phyloP scores from a whole-genome alignment of 2,888 invertebrate species.

The Caenorhabditis afra region DNA sequence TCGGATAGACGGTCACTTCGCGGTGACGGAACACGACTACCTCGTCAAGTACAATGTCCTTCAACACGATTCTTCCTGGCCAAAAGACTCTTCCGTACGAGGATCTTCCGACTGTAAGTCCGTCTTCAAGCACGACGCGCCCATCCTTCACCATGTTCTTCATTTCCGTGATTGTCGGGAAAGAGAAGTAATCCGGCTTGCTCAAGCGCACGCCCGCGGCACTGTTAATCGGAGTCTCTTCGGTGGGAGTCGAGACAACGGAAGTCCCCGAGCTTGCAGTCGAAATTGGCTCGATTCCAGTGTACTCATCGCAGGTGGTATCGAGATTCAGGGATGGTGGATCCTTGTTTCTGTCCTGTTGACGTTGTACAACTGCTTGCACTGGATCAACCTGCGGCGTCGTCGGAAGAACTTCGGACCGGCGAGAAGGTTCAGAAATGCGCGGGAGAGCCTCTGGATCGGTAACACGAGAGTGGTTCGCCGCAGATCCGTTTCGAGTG shows the following conservation, averaged over 20 bases:
- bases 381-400: slow-evolving; percentile 48
- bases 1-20: slow-evolving; percentile 94
- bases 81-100: slow-evolving; percentile 83
- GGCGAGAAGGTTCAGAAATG: slow-evolving; percentile 16
- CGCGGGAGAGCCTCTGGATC: slow-evolving; percentile 71
- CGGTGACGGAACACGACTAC: slow-evolving; percentile 86
- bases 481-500: slow-evolving; percentile 26
- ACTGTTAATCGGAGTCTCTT: slow-evolving; percentile 69
- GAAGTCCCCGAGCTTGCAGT: slow-evolving; percentile 33
- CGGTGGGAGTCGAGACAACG: slow-evolving; percentile 34
- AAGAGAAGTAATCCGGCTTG: slow-evolving; percentile 91
- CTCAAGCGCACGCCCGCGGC: slow-evolving; percentile 88
- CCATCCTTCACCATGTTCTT: slow-evolving; percentile 77
- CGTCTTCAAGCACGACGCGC: slow-evolving; percentile 75
- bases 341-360: slow-evolving; percentile 48
- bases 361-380: slow-evolving; percentile 40
- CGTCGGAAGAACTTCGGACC: slow-evolving; percentile 10
- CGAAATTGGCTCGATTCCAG: slow-evolving; percentile 37
- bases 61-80: slow-evolving; percentile 80
- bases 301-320: slow-evolving; percentile 48
- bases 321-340: slow-evolving; percentile 55
- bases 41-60: slow-evolving; percentile 65
- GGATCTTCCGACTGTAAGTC: slow-evolving; percentile 82
- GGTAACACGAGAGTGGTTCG: slow-evolving; percentile 28
- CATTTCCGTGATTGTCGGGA: slow-evolving; percentile 90